Evolutionary conservation across 2,113 vertebrate genomes (phyloP).

Genomic region (Pterocles burchelli): DNA sequence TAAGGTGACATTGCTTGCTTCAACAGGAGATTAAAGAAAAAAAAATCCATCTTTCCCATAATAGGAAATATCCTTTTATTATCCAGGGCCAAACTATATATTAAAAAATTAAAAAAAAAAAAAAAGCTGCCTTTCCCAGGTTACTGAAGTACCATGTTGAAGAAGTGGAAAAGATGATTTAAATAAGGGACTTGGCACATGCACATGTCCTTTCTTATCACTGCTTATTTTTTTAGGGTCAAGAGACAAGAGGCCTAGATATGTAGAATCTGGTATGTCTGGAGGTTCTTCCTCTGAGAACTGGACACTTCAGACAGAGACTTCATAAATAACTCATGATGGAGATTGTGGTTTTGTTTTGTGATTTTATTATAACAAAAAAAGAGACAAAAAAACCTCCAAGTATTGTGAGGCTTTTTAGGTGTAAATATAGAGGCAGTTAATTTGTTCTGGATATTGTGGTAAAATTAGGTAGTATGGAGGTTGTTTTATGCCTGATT

Average conservation of each 20-base stretch:
- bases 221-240: not conserved
- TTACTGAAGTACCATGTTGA: not conserved
- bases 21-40: constrained; percentile 7
- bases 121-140: not conserved
- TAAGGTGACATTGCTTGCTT: constrained; percentile 16
- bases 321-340: not conserved
- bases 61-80: not conserved
- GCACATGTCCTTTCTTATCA: not conserved
- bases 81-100: not conserved
- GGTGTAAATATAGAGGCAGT: not conserved
- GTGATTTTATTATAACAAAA: not conserved
- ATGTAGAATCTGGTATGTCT: not conserved
- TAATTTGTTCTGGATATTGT: not conserved
- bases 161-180: not conserved
- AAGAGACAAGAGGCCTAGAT: not conserved
- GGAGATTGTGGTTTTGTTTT: not conserved
- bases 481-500: not conserved
- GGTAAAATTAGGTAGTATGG: not conserved
- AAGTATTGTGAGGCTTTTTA: not conserved
- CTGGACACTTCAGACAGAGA: not conserved
- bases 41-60: not conserved
- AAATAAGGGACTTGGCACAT: not conserved
- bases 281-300: not conserved
- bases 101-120: not conserved
- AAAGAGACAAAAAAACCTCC: accelerated